These are phyloP conservation scores for Alouatta palliata DNA, from an alignment of 2,113 vertebrate genomes.

Conservation along the genomic window DNA sequence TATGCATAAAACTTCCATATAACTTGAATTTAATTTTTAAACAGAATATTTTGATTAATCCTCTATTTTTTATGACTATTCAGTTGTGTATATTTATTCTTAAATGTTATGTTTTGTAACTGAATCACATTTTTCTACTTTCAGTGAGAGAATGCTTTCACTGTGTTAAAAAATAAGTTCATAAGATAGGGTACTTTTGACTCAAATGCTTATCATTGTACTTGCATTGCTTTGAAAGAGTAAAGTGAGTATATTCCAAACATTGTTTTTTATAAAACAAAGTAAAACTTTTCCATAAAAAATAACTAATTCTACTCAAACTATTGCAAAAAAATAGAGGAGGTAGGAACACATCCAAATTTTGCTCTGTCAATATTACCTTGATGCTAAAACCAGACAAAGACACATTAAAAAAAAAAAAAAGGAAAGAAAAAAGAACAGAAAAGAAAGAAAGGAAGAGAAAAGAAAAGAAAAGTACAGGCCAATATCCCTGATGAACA, in stretches of 20 bases:
- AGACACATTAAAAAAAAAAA: too few species aligned
- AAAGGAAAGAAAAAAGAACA: too few species aligned
- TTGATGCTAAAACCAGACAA: too few species aligned
- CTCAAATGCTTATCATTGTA: background rate
- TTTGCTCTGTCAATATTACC: too few species aligned
- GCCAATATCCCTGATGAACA: too few species aligned
- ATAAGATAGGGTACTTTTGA: conserved; percentile 36
- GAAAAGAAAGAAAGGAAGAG: too few species aligned
- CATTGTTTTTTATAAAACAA: conserved; percentile 52
- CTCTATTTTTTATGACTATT: conserved; percentile 62
- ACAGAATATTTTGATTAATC: conserved; percentile 59
- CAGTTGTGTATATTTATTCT: conserved; percentile 40
- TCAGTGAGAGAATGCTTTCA: background rate
- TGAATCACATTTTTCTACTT: conserved; percentile 30
- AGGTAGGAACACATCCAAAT: too few species aligned
- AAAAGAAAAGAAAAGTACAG: too few species aligned
- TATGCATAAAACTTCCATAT: conserved; percentile 44
- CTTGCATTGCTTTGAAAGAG: conserved; percentile 50
- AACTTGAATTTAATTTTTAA: conserved; percentile 70
- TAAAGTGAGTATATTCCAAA: conserved; percentile 40
- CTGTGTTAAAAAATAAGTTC: conserved; percentile 42
- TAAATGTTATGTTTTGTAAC: conserved; percentile 45
- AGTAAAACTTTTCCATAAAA: conserved; percentile 57
- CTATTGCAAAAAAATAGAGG: too few species aligned
- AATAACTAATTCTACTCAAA: too few species aligned